Base-by-base conservation (phyloP, 2,888 invertebrate genomes). In the Cetonia aurata region DNA sequence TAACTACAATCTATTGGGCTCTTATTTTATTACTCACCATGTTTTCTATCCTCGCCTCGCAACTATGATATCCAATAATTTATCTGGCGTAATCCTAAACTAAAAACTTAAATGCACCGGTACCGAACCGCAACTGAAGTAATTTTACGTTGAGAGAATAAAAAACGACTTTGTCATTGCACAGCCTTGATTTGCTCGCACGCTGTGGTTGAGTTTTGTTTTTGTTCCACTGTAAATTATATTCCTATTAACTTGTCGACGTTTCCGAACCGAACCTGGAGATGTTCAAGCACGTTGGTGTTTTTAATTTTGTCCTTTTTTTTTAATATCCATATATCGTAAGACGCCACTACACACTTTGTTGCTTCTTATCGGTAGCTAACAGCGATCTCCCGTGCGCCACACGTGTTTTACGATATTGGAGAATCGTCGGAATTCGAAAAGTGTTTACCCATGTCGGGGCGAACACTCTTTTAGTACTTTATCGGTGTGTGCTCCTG, bases 151-250 rank as follows among this genome's bases (percentile, higher is more conserved):
- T 3, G 37, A 17, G 31, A 10, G 15, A 62, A 25, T 25, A 25
- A 65, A 62, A 65, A 65, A 50, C 62, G 33, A 50, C 19, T 65
- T 37, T 37, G 62, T 65, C 62, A 65, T 37, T 19, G 62, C 62
- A 65, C 37, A 65, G 37, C 62, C 62, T 65, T 65, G 62, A 50
- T 65, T 37, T 50, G 50, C 33, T 41, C 17, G 33, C 62, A 50
- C 62, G 62, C 48, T 46, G 33, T 12, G 48, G 4, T 57, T 2
- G 37, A 4, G 8, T 10, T 55, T 31, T 48, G 25, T 12, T 65
- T 31, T 65, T 25, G 25, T 41, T 48, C 33, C 15, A 50, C 10
- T 15, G 62, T 52, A 65, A 52, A 65, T 65, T 37, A 65, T 37
- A 6, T 44, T 57, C 57, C 12, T 42, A 37, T 25, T 3, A 62